Percentiles rank a stretch among this genome's conserved stretches.
Evolutionary conservation across 1,140 invertebrate genomes (phyloP).

Genomic region (Drosophila ananassae): DNA sequence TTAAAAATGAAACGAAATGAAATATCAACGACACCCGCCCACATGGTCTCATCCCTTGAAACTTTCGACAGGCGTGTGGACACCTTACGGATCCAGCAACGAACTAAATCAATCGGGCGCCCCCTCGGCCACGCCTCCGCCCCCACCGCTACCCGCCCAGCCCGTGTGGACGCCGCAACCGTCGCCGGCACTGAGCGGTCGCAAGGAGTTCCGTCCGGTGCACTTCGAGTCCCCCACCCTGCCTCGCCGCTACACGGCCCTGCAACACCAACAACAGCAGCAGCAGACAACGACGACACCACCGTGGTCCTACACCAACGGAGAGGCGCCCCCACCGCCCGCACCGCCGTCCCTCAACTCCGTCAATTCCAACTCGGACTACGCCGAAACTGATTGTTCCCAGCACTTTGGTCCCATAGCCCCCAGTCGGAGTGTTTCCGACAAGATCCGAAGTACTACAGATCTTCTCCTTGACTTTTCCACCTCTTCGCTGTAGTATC

Average conservation of each 20-base stretch:
- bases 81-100: constrained; percentile 70
- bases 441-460: constrained; percentile 80
- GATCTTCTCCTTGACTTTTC: neutral
- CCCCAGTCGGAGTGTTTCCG: constrained; percentile 69
- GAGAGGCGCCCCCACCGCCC: constrained; percentile 23
- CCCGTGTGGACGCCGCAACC: constrained; percentile 88
- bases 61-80: constrained; percentile 78
- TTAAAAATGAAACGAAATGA: neutral
- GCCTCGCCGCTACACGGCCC: constrained; percentile 84
- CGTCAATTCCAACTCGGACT: constrained; percentile 70
- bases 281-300: constrained; percentile 53
- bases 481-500: neutral
- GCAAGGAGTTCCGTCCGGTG: constrained; percentile 90
- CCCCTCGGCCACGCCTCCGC: constrained; percentile 67
- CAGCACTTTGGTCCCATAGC: constrained; percentile 57
- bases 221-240: constrained; percentile 90
- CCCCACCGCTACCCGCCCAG: constrained; percentile 86
- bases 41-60: constrained; percentile 8
- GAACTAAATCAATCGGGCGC: constrained; percentile 54
- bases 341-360: constrained; percentile 52
- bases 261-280: constrained; percentile 53
- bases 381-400: constrained; percentile 82
- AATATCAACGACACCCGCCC: constrained; percentile 5
- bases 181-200: constrained; percentile 85
- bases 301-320: constrained; percentile 65